Evolutionary conservation across 2,888 invertebrate genomes (phyloP), one percentile per base, ranked within the genome.

Genomic region (Cryptosula pallasiana): DNA sequence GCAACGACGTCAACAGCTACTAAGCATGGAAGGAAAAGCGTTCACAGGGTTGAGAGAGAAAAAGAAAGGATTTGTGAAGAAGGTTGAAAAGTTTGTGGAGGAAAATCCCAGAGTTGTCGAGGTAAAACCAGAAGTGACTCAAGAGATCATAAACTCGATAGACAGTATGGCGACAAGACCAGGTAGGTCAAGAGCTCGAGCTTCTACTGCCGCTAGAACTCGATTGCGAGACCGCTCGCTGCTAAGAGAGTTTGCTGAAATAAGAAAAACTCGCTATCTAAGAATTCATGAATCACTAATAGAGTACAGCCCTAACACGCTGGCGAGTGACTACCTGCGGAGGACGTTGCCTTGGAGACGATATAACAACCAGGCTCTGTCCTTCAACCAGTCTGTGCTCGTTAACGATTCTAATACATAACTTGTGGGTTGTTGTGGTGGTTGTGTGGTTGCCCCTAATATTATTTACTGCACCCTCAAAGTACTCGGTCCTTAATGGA

Each of bases 1-100:
- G 57, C 80, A 80, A 69, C 74, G 79, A 20, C 76, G 81, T 3
- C 77, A 78, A 69, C 78, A 79, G 73, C 73, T 81, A 16, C 69
- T 82, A 25, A 76, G 78, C 63, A 77, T 78, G 34, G 80, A 82
- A 76, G 73, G 76, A 29, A 45, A 74, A 27, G 75, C 76, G 71
- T 75, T 76, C 3, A 69, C 73, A 27, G 74, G 74, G 5, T 73
- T 82, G 32, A 75, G 76, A 32, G 73, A 77, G 20, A 77, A 77
- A 57, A 79, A 79, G 34, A 74, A 35, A 45, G 69, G 54, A 29
- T 73, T 73, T 54, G 35, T 73, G 23, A 32, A 55, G 1, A 35
- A 69, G 16, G 71, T 73, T n/a, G 27, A 69, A 32, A 69, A 55
- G 54, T 72, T 69, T 55, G 34, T 73, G 1, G 29, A 54, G 23